phyloP scores from a whole-genome alignment of 2,113 vertebrate species.

The Acrocephalus kingi region DNA sequence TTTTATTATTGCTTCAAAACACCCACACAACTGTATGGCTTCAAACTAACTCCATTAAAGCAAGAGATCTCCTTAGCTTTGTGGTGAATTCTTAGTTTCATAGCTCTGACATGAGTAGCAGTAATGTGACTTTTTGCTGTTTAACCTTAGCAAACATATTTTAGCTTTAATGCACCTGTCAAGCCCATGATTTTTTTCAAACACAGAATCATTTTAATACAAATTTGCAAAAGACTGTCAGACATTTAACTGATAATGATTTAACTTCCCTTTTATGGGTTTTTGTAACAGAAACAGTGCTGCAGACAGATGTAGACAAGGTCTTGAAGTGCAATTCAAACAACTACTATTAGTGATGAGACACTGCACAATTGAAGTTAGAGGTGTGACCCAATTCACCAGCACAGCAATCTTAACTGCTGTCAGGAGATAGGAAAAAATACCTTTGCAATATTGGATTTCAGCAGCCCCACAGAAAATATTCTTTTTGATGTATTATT shows the following conservation, averaged over 20 bases:
- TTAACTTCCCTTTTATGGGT: neutral
- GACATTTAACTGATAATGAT: neutral
- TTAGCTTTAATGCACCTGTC: neutral
- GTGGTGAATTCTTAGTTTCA: neutral
- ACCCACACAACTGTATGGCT: neutral
- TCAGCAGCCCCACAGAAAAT: neutral
- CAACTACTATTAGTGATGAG: neutral
- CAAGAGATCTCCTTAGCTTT: neutral
- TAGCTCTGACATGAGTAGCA: neutral
- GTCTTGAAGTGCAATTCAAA: neutral
- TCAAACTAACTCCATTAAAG: neutral
- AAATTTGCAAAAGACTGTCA: neutral
- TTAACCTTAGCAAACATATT: neutral
- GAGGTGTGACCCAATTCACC: neutral
- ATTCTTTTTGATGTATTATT: neutral
- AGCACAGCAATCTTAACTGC: neutral
- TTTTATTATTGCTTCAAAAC: neutral
- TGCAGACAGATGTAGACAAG: neutral
- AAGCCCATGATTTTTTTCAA: neutral
- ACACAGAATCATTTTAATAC: neutral
- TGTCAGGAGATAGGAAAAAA: neutral
- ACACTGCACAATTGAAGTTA: neutral
- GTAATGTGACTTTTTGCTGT: neutral
- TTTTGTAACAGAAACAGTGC: neutral
- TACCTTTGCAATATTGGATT: neutral